Evolutionary conservation across 2,888 invertebrate species (phyloP).

Genomic region (Andricus quercusramuli): DNA sequence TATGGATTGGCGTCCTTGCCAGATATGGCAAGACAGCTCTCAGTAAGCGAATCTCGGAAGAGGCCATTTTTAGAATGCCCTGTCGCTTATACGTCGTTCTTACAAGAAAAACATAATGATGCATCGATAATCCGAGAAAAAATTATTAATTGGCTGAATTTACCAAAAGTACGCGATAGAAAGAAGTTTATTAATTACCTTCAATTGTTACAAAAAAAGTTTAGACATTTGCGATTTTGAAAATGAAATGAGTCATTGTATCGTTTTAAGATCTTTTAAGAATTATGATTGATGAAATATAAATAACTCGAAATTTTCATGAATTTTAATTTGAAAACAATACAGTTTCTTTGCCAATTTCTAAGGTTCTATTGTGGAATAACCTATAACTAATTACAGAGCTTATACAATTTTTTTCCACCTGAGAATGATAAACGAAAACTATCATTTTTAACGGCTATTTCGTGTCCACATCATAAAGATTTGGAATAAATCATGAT

Average conservation of each 20-base stretch:
- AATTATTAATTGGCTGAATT: neutral
- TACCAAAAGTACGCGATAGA: neutral
- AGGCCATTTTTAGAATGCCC: slow-evolving; percentile 53
- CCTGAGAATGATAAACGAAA: too few relatives aligned
- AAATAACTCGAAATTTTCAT: too few relatives aligned
- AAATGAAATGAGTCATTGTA: neutral
- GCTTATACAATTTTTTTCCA: too few relatives aligned
- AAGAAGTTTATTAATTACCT: neutral
- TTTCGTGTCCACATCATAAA: too few relatives aligned
- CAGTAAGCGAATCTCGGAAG: slow-evolving; percentile 55
- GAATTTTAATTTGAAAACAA: too few relatives aligned
- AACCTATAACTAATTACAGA: too few relatives aligned
- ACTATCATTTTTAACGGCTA: too few relatives aligned
- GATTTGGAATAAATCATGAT: too few relatives aligned
- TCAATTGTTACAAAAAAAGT: neutral
- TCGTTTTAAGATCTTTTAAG: too few relatives aligned
- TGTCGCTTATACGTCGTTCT: slow-evolving; percentile 31
- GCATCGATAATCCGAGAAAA: slow-evolving; percentile 38
- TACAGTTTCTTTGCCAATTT: too few relatives aligned
- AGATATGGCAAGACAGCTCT: slow-evolving; percentile 70
- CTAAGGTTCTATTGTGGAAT: too few relatives aligned
- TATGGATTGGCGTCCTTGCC: slow-evolving; percentile 70
- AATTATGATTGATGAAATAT: too few relatives aligned
- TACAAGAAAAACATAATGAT: slow-evolving; percentile 27
- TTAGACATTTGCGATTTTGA: neutral